phyloP scores from a whole-genome alignment of 2,797 vertebrate species.

The Acanthis flammea region DNA sequence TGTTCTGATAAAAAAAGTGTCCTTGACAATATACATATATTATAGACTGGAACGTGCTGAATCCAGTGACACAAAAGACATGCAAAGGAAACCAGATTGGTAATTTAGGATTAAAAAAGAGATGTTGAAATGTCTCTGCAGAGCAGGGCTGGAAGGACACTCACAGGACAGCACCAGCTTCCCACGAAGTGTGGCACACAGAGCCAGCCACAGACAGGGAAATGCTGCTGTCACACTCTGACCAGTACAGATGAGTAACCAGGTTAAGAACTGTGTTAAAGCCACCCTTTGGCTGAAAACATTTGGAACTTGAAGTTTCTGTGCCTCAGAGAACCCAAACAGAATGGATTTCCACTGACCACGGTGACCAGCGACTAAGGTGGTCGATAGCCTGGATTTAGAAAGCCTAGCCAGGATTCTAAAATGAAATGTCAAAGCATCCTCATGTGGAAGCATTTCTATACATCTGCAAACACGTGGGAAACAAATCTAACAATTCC shows the following conservation, averaged over 20 bases:
- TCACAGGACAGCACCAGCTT: fast-evolving
- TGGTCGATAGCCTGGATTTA: background rate
- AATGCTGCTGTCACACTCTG: fast-evolving
- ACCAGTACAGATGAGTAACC: fast-evolving
- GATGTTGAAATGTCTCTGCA: fast-evolving
- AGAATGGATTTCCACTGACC: background rate
- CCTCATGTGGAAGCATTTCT: background rate
- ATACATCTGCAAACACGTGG: fast-evolving
- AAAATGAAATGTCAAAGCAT: background rate
- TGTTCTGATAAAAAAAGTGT: background rate
- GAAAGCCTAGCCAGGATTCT: background rate
- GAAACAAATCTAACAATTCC: background rate
- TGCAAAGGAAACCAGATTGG: background rate
- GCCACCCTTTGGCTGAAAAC: background rate
- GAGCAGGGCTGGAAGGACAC: background rate
- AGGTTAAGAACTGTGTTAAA: background rate
- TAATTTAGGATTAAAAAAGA: background rate
- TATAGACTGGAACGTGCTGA: background rate
- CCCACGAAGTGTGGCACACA: fast-evolving
- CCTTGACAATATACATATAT: background rate
- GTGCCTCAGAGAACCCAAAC: background rate
- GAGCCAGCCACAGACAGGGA: fast-evolving
- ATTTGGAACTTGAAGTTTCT: background rate
- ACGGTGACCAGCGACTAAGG: fast-evolving
- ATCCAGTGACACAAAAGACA: background rate